Evolutionary conservation across 2,797 vertebrate genomes (phyloP).

Genomic region (Urophycis tenuis): DNA sequence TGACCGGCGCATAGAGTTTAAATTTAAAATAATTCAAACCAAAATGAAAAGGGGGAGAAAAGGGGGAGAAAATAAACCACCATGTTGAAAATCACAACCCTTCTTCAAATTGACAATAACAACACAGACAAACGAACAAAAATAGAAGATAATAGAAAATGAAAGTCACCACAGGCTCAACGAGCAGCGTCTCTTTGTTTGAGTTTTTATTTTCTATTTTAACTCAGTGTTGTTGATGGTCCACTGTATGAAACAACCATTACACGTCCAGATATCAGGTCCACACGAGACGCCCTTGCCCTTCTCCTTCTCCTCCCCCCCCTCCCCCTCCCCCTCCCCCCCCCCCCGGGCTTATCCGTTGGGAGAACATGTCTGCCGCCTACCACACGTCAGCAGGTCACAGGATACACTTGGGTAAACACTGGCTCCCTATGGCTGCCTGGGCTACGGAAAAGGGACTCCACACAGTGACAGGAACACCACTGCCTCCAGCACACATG

Average conservation of each 20-base stretch:
- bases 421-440: background rate
- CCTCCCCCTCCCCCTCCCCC: no score
- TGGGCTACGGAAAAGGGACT: background rate
- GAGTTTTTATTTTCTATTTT: no score
- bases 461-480: background rate
- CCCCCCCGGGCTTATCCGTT: background rate
- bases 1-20: background rate
- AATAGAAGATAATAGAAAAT: no score
- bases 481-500: background rate
- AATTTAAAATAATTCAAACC: background rate
- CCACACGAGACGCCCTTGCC: background rate
- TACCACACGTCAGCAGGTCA: background rate
- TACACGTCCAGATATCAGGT: background rate
- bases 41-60: background rate
- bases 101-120: background rate
- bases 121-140: background rate
- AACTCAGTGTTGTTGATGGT: background rate
- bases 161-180: background rate
- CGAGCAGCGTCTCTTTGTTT: background rate
- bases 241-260: background rate
- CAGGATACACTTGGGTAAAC: background rate
- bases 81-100: background rate
- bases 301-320: background rate
- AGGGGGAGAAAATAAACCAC: background rate
- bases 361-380: background rate